phyloP scores from a whole-genome alignment of 2,113 vertebrate species.

The Gymnogyps californianus region DNA sequence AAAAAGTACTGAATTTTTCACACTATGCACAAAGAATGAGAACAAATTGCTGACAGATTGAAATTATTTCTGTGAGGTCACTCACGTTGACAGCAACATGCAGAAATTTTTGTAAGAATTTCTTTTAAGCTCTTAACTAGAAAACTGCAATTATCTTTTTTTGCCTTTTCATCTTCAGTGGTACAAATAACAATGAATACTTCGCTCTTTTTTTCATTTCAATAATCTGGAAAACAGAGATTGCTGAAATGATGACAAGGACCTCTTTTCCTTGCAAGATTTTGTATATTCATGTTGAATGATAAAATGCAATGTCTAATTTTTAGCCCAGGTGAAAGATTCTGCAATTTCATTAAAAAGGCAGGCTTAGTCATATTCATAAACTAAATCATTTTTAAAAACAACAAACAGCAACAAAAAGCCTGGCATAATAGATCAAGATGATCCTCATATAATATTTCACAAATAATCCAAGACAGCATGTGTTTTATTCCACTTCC shows the following conservation, averaged over 20 bases:
- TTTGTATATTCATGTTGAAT: not conserved
- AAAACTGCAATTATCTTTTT: not conserved
- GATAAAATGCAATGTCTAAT: not conserved
- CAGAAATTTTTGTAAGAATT: slow-evolving; percentile 41
- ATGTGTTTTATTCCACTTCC: not conserved
- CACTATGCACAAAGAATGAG: slow-evolving; percentile 16
- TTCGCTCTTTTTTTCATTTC: not conserved
- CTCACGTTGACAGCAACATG: not conserved
- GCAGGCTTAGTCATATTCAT: not conserved
- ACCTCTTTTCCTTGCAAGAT: not conserved
- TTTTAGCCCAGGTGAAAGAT: not conserved
- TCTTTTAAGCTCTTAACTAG: slow-evolving; percentile 16
- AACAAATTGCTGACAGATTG: slow-evolving; percentile 63
- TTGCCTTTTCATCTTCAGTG: not conserved
- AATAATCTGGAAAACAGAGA: not conserved
- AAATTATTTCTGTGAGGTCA: slow-evolving; percentile 64
- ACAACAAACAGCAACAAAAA: not conserved
- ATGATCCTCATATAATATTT: not conserved
- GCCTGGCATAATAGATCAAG: not conserved
- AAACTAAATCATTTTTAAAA: not conserved
- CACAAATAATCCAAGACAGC: not conserved
- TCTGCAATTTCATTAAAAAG: not conserved
- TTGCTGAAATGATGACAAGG: not conserved
- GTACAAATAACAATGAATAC: not conserved
- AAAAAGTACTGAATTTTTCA: slow-evolving; percentile 17